Evolutionary conservation across 2,797 vertebrate genomes (phyloP).

Genomic region (Artibeus jamaicensis): DNA sequence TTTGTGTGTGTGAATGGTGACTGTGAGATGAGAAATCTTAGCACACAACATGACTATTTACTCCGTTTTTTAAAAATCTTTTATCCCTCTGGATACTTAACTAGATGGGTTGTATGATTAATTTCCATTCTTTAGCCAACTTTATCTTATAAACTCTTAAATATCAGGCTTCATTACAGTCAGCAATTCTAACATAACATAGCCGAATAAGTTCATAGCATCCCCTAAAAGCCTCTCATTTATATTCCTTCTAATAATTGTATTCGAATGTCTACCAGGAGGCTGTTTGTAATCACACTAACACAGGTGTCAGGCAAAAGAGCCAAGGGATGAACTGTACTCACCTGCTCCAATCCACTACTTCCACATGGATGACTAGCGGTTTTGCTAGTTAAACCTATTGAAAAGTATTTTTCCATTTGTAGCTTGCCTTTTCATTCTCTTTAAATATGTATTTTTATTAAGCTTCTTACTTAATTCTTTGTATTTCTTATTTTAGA

Average conservation of each 20-base stretch:
- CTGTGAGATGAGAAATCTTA: neutral
- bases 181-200: too few relatives aligned
- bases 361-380: neutral
- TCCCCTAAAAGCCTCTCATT: neutral
- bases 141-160: too few relatives aligned
- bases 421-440: neutral
- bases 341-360: neutral
- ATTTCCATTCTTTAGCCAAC: too few relatives aligned
- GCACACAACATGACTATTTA: neutral
- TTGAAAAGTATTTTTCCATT: neutral
- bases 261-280: neutral
- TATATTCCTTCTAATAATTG: neutral
- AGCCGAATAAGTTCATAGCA: neutral
- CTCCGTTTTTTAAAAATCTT: neutral
- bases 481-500: neutral
- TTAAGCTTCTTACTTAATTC: neutral
- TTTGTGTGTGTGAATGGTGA: neutral
- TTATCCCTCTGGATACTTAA: too few relatives aligned
- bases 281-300: neutral
- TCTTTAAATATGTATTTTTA: neutral
- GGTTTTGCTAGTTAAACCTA: neutral
- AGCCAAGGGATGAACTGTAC: neutral
- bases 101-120: too few relatives aligned
- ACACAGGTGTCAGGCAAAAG: neutral
- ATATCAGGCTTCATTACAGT: too few relatives aligned